phyloP scores from a whole-genome alignment of 2,797 vertebrate species.

The Perodicticus potto region DNA sequence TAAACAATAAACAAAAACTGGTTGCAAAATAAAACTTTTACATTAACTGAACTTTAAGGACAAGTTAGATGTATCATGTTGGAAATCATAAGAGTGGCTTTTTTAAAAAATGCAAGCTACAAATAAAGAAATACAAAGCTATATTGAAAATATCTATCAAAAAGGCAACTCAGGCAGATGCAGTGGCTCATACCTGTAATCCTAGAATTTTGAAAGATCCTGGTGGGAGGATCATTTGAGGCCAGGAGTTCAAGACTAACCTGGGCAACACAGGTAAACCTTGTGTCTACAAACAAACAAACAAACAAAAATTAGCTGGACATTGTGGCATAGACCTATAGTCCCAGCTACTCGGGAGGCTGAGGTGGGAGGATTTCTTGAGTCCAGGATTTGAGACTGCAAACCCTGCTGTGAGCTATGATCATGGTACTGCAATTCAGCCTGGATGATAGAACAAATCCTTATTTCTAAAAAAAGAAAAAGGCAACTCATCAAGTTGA shows the following conservation, averaged over 20 bases:
- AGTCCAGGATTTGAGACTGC: too few species aligned
- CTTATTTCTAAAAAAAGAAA: slow-evolving; percentile 17
- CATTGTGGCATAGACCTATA: not conserved
- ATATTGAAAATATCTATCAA: slow-evolving; percentile 32
- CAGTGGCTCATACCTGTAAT: not conserved
- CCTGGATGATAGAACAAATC: too few species aligned
- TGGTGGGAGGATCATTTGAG: not conserved
- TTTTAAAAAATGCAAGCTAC: slow-evolving; percentile 30
- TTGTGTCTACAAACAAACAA: not conserved
- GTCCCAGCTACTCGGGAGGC: not conserved
- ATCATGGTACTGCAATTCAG: too few species aligned
- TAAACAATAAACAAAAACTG: slow-evolving; percentile 35
- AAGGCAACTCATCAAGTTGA: not conserved
- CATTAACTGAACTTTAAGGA: slow-evolving; percentile 25
- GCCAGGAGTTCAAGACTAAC: not conserved
- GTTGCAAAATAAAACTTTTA: slow-evolving; percentile 40
- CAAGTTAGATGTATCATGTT: not conserved
- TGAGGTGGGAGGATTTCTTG: too few species aligned
- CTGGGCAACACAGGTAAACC: not conserved
- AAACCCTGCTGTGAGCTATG: too few species aligned
- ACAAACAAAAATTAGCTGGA: not conserved
- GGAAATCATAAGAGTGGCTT: slow-evolving; percentile 1
- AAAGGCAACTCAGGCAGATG: not conserved
- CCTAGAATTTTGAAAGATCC: not conserved
- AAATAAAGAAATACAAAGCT: slow-evolving; percentile 34